Evolutionary conservation across 2,888 invertebrate species (phyloP).

Genomic region (Lochmaea capreae): DNA sequence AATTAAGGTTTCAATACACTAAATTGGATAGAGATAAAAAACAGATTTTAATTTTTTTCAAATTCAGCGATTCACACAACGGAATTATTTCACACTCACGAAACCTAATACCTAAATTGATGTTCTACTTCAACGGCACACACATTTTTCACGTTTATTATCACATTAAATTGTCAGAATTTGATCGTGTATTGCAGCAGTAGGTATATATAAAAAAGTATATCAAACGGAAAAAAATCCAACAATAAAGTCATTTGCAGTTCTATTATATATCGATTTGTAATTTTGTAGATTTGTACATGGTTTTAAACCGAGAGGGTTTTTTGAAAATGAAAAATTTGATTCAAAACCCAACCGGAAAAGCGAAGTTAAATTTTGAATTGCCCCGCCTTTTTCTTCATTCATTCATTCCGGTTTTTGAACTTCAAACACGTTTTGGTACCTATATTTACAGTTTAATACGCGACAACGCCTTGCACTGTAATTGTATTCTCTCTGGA

Average conservation of each 20-base stretch:
- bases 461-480: too few species aligned
- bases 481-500: too few species aligned
- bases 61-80: neutral
- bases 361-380: too few species aligned
- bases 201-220: neutral
- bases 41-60: neutral
- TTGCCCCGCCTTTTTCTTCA: too few species aligned
- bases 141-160: slow-evolving; percentile 8
- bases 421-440: too few species aligned
- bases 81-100: slow-evolving; percentile 4
- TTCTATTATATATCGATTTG: slow-evolving; percentile 12
- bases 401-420: too few species aligned
- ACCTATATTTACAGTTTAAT: too few species aligned
- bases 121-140: slow-evolving; percentile 10
- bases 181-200: slow-evolving; percentile 12
- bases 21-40: neutral
- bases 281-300: slow-evolving; percentile 1
- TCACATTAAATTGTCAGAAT: slow-evolving; percentile 10
- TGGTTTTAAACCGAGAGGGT: neutral
- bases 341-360: neutral
- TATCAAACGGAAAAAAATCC: slow-evolving; percentile 3
- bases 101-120: slow-evolving; percentile 6
- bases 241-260: slow-evolving; percentile 7
- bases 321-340: neutral
- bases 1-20: too few species aligned